phyloP scores from a whole-genome alignment of 1,140 invertebrate species.

The Lordiphosa stackelbergi region DNA sequence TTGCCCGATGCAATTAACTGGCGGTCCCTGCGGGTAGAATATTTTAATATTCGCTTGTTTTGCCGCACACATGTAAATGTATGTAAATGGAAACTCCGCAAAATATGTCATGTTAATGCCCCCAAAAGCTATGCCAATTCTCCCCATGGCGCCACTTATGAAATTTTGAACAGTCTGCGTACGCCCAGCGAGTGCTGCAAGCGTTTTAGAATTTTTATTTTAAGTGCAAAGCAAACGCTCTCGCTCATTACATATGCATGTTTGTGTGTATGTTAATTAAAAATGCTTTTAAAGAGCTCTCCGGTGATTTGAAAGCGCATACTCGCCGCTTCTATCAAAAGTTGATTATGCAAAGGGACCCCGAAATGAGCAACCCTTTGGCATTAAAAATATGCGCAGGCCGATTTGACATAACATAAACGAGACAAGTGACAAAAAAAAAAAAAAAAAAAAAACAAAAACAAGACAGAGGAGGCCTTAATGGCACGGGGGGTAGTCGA shows the following conservation, averaged over 20 bases:
- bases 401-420: constrained; percentile 68
- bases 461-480: constrained; percentile 35
- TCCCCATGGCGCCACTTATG: constrained; percentile 18
- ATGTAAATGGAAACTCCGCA: constrained; percentile 24
- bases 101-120: constrained; percentile 30
- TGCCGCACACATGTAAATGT: constrained; percentile 21
- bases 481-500: constrained; percentile 46
- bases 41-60: constrained; percentile 7
- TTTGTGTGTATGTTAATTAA: constrained; percentile 74
- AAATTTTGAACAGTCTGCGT: constrained; percentile 30
- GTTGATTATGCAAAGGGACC: constrained; percentile 61
- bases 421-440: constrained; percentile 68
- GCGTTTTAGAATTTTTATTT: constrained; percentile 13
- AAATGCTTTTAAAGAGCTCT: constrained; percentile 71
- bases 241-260: constrained; percentile 61
- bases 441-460: constrained; percentile 26
- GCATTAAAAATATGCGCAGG: constrained; percentile 59
- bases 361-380: constrained; percentile 45
- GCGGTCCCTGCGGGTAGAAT: constrained; percentile 5
- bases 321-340: constrained; percentile 60
- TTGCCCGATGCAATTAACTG: constrained; percentile 34
- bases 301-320: constrained; percentile 66
- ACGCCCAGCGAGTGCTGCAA: not conserved
- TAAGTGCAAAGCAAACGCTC: constrained; percentile 58
- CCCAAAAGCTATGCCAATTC: constrained; percentile 8